Evolutionary conservation across 2,113 vertebrate genomes (phyloP).

Genomic region (Spermophilus dauricus): DNA sequence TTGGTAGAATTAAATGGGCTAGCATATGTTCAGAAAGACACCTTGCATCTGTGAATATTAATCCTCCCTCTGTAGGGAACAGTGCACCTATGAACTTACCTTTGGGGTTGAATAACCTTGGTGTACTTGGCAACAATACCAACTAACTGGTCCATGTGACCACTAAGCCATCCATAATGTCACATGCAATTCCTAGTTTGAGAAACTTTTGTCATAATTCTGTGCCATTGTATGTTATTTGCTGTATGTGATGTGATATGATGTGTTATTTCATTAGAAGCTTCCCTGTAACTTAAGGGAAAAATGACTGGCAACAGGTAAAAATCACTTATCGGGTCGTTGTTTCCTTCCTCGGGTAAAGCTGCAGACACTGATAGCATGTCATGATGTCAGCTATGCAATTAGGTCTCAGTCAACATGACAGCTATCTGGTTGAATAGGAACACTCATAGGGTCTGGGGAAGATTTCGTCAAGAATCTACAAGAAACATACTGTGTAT

Average conservation of each 20-base stretch:
- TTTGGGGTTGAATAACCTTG: background rate
- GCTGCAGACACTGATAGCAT: conserved; percentile 16
- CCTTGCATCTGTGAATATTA: background rate
- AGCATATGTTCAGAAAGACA: background rate
- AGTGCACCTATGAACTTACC: background rate
- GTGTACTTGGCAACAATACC: background rate
- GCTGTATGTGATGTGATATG: background rate
- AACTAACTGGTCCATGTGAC: background rate
- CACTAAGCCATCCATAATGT: background rate
- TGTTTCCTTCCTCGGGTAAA: background rate
- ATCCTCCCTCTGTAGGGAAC: background rate
- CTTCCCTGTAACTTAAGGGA: background rate
- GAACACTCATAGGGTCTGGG: background rate
- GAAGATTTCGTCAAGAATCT: background rate
- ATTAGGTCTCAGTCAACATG: background rate
- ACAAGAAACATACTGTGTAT: background rate
- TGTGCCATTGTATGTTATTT: background rate
- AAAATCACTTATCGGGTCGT: conserved; percentile 2
- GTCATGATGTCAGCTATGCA: background rate
- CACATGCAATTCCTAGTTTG: background rate
- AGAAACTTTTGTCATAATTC: background rate
- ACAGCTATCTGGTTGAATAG: background rate
- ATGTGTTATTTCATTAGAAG: background rate
- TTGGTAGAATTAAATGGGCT: background rate
- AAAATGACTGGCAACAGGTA: background rate